phyloP scores from a whole-genome alignment of 64 coral and sea anemone genomes.

The Anthopleura sola region DNA sequence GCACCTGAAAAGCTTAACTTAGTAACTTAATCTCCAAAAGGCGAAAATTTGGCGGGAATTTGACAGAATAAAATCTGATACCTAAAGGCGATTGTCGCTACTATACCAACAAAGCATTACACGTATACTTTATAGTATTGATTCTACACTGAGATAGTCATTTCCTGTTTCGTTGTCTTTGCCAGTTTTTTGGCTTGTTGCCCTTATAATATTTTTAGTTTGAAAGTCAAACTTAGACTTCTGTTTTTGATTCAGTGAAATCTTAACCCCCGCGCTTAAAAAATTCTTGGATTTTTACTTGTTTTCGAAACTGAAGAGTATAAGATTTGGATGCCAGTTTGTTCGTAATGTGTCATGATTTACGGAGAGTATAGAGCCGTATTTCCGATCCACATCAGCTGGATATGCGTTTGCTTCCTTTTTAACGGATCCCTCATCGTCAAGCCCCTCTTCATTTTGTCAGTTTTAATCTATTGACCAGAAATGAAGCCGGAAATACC shows the following conservation, averaged over 20 bases:
- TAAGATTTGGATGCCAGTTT: neutral
- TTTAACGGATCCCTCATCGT: neutral
- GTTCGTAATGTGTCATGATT: neutral
- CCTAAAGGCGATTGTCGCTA: neutral
- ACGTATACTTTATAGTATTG: neutral
- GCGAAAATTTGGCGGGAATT: neutral
- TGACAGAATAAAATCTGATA: conserved; percentile 3
- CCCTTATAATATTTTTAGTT: neutral
- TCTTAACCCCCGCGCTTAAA: neutral
- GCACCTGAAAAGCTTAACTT: neutral
- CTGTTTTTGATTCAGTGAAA: neutral
- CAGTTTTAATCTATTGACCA: conserved; percentile 17
- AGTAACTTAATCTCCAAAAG: neutral
- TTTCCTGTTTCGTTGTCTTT: neutral
- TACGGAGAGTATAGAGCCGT: neutral
- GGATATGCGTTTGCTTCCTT: neutral
- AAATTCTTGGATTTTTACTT: neutral
- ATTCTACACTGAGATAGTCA: neutral
- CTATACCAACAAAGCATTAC: conserved; percentile 6
- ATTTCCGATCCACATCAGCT: neutral
- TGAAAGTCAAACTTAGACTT: neutral
- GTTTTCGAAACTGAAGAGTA: neutral
- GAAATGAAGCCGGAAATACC: conserved; percentile 18
- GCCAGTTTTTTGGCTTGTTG: neutral
- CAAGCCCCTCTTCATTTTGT: conserved; percentile 1